Conservation (phyloP, 2,888 invertebrate genomes). For the Drosophila lacicola region DNA sequence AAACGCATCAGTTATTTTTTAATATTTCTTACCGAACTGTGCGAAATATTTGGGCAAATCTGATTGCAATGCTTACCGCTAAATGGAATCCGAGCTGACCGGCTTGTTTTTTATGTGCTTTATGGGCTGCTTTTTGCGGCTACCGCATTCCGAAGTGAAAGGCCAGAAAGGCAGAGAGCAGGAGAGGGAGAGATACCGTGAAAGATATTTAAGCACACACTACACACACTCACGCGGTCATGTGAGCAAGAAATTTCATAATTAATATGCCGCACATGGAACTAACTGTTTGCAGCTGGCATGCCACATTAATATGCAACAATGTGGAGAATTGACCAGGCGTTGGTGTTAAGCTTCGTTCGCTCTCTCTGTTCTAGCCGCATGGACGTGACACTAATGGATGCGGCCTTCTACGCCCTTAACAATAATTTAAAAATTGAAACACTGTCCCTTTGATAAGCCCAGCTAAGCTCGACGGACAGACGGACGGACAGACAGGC, state of each 20-base stretch:
- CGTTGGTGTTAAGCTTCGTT: constrained; percentile 40
- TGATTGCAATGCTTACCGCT: constrained; percentile 57
- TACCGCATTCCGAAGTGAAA: constrained; percentile 77
- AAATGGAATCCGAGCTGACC: constrained; percentile 58
- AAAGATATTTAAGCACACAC: constrained; percentile 32
- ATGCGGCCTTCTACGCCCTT: constrained; percentile 75
- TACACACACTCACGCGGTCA: constrained; percentile 24
- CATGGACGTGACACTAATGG: constrained; percentile 70
- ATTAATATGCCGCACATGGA: constrained; percentile 77
- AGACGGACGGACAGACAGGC: constrained; percentile 4
- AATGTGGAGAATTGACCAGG: constrained; percentile 41
- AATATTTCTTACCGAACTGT: background rate
- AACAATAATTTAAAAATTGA: constrained; percentile 70
- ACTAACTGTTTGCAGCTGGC: constrained; percentile 69
- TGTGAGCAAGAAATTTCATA: constrained; percentile 67
- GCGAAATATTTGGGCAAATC: constrained; percentile 59
- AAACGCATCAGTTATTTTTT: constrained; percentile 13
- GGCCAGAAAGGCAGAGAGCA: constrained; percentile 59
- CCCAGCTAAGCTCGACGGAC: constrained; percentile 26
- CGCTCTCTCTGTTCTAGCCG: constrained; percentile 56
- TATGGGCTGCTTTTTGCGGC: constrained; percentile 62
- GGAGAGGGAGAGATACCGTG: constrained; percentile 31
- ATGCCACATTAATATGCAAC: constrained; percentile 70
- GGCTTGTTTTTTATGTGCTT: constrained; percentile 55
- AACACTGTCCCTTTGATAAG: constrained; percentile 48